Conservation (phyloP, 2,113 vertebrate genomes). For the Alexandromys fortis region DNA sequence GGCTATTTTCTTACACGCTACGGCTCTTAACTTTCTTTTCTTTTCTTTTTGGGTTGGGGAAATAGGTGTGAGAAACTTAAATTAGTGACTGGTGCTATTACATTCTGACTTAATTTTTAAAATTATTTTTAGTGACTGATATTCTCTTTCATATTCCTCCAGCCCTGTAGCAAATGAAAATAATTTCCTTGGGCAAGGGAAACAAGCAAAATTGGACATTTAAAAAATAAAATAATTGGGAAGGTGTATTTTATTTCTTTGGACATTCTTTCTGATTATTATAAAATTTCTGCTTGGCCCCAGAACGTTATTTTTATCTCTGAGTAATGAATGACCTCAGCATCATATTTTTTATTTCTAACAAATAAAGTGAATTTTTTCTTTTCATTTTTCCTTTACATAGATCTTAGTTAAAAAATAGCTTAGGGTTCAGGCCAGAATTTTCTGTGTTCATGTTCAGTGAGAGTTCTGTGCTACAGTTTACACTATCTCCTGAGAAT, state of each 20-base stretch:
- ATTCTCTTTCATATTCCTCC: constrained; percentile 6
- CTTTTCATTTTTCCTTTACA: not conserved
- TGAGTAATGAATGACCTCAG: not conserved
- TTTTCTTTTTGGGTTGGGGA: not conserved
- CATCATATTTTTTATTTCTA: not conserved
- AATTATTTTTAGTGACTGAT: constrained; percentile 24
- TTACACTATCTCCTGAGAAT: not conserved
- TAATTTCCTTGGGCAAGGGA: not conserved
- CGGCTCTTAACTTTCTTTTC: not conserved
- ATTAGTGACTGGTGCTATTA: not conserved
- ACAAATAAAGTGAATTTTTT: not conserved
- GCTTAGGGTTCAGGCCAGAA: not conserved
- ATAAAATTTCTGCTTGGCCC: not conserved
- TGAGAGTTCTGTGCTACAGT: not conserved
- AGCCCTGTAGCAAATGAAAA: not conserved
- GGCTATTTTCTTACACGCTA: not conserved
- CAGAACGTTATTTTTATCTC: not conserved
- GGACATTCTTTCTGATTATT: not conserved
- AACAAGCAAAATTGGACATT: not conserved
- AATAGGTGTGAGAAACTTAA: constrained; percentile 18
- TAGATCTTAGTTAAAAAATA: not conserved
- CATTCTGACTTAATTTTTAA: constrained; percentile 40
- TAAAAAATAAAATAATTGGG: not conserved
- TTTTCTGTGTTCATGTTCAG: not conserved
- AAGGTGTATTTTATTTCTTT: not conserved